A percentile compares a stretch with the other conserved stretches of the same genome.
These are phyloP conservation scores for Eupeodes luniger DNA, from an alignment of 2,888 invertebrate genomes.

Conservation along the genomic window DNA sequence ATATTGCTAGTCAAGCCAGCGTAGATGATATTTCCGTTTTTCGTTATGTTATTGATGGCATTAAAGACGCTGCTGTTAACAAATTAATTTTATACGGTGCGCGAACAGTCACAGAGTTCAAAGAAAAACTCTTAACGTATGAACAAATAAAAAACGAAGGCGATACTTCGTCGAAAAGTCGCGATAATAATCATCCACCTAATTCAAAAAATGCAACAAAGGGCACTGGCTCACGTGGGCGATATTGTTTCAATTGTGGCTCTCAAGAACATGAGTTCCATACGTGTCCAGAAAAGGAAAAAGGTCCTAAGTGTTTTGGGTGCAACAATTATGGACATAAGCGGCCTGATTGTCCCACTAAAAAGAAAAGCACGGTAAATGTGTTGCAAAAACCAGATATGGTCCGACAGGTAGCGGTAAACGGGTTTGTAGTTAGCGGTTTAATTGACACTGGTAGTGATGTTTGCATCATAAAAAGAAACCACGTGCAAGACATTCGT, in stretches of 20 bases:
- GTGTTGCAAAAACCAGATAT: slow-evolving; percentile 35
- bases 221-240: neutral
- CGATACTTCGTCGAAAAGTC: neutral
- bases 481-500: slow-evolving; percentile 22
- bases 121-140: slow-evolving; percentile 39
- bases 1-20: slow-evolving; percentile 47
- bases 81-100: slow-evolving; percentile 53
- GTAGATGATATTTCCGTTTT: slow-evolving; percentile 53
- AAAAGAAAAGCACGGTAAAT: slow-evolving; percentile 10
- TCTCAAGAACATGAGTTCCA: slow-evolving; percentile 20
- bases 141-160: slow-evolving; percentile 46
- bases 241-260: slow-evolving; percentile 37
- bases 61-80: slow-evolving; percentile 38
- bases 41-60: slow-evolving; percentile 54
- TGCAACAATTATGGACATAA: slow-evolving; percentile 31
- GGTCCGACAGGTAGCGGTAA: slow-evolving; percentile 22
- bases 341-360: slow-evolving; percentile 35
- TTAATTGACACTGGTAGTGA: slow-evolving; percentile 32
- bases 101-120: slow-evolving; percentile 30
- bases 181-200: neutral
- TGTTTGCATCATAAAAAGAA: slow-evolving; percentile 34
- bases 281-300: slow-evolving; percentile 38
- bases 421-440: slow-evolving; percentile 23
- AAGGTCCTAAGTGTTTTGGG: slow-evolving; percentile 32
- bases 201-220: neutral